phyloP scores from a whole-genome alignment of 2,113 vertebrate species.

The Corapipo altera region DNA sequence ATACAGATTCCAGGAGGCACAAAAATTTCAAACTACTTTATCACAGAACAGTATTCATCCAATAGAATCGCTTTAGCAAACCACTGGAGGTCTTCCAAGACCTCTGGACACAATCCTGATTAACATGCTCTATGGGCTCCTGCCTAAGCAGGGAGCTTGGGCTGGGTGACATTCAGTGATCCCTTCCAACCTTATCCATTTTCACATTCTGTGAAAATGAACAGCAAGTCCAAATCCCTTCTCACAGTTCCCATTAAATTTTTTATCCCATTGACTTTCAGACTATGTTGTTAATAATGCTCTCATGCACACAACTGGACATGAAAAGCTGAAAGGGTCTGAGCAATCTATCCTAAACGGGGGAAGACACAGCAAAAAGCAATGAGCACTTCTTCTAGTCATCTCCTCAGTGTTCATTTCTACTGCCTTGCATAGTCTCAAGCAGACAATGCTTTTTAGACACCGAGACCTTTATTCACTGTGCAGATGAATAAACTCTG shows the following conservation, averaged over 20 bases:
- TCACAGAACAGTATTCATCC: neutral
- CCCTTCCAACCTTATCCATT: neutral
- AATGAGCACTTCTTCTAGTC: neutral
- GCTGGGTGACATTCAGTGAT: neutral
- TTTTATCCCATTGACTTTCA: neutral
- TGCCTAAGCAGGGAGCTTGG: neutral
- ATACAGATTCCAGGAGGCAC: neutral
- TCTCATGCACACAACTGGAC: neutral
- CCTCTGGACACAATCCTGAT: neutral
- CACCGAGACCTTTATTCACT: neutral
- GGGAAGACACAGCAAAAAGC: neutral
- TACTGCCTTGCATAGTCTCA: neutral
- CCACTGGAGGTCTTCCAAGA: neutral
- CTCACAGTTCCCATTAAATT: neutral
- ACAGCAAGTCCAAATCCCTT: neutral
- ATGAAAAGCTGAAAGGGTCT: neutral
- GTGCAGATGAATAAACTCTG: neutral
- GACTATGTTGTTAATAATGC: neutral
- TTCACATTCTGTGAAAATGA: neutral
- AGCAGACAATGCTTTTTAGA: neutral
- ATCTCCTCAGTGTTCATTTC: neutral
- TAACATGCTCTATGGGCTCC: neutral
- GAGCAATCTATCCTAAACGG: neutral
- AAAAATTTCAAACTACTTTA: neutral
- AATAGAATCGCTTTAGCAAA: neutral